These are phyloP conservation scores for Ischnus inquisitorius DNA, from an alignment of 2,888 invertebrate species.

Conservation along the genomic window DNA sequence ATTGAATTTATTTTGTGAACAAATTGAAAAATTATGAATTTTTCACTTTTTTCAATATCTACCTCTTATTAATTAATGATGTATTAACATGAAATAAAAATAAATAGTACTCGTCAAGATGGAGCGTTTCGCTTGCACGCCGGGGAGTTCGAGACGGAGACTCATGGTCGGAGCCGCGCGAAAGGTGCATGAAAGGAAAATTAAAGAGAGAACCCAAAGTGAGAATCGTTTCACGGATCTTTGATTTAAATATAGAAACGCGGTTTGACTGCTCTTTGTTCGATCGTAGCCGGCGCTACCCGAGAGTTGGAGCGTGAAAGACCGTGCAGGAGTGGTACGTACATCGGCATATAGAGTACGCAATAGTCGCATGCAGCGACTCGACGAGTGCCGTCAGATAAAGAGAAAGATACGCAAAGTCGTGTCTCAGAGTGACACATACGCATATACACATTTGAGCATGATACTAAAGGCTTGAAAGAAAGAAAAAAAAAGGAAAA, in stretches of 20 bases:
- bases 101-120: neutral
- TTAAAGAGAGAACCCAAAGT: conserved; percentile 52
- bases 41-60: too few species aligned
- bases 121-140: neutral
- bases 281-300: conserved; percentile 71
- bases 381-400: conserved; percentile 61
- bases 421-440: conserved; percentile 68
- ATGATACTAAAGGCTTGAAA: conserved; percentile 59
- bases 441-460: conserved; percentile 15
- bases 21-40: too few species aligned
- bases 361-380: conserved; percentile 55
- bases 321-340: conserved; percentile 55
- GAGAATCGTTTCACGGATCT: conserved; percentile 69
- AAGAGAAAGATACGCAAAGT: conserved; percentile 56
- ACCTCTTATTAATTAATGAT: too few species aligned
- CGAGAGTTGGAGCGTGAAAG: conserved; percentile 54
- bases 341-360: conserved; percentile 45
- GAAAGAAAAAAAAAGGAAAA: conserved; percentile 27
- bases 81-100: neutral
- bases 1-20: too few species aligned
- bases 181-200: conserved; percentile 60
- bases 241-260: conserved; percentile 79
- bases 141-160: conserved; percentile 13
- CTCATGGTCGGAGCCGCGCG: neutral
- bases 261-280: conserved; percentile 78